Conservation (phyloP, 2,113 vertebrate genomes). For the Plectropomus leopardus region DNA sequence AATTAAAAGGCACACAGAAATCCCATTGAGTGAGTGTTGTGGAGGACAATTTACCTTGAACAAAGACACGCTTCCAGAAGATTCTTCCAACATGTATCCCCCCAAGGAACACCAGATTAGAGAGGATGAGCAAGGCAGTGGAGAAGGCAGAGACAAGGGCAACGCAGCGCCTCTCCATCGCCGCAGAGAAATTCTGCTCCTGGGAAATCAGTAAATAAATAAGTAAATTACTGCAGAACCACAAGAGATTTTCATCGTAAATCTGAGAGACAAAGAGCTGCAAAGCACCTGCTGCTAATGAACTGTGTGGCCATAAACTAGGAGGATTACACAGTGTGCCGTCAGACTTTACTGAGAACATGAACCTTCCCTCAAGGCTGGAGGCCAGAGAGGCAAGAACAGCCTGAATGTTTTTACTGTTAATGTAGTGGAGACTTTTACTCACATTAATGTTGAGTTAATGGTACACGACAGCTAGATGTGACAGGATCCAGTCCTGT, state of each 20-base stretch:
- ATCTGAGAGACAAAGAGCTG: slow-evolving; percentile 31
- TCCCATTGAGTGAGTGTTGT: slow-evolving; percentile 17
- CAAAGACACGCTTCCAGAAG: slow-evolving; percentile 94
- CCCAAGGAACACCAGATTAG: slow-evolving; percentile 97
- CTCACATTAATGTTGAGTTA: slow-evolving; percentile 31
- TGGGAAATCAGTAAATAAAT: slow-evolving; percentile 78
- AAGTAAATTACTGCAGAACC: slow-evolving; percentile 24
- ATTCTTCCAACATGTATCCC: slow-evolving; percentile 91
- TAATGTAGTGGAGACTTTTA: slow-evolving; percentile 26
- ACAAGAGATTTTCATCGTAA: slow-evolving; percentile 28
- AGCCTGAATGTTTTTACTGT: background rate
- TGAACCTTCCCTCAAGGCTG: slow-evolving; percentile 12
- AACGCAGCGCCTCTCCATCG: slow-evolving; percentile 86
- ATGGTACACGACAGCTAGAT: slow-evolving; percentile 42
- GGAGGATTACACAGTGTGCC: slow-evolving; percentile 35
- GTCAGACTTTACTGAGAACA: slow-evolving; percentile 43
- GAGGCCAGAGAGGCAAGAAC: slow-evolving; percentile 14
- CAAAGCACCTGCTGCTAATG: slow-evolving; percentile 31
- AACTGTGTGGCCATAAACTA: slow-evolving; percentile 44
- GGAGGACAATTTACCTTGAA: slow-evolving; percentile 87
- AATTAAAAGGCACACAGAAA: slow-evolving; percentile 20
- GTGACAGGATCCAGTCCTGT: slow-evolving; percentile 23
- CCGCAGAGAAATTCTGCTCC: slow-evolving; percentile 86
- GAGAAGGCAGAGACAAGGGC: slow-evolving; percentile 92
- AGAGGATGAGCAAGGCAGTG: slow-evolving; percentile 95